Evolutionary conservation across 2,113 vertebrate genomes (phyloP).

Genomic region (Xiphias gladius): DNA sequence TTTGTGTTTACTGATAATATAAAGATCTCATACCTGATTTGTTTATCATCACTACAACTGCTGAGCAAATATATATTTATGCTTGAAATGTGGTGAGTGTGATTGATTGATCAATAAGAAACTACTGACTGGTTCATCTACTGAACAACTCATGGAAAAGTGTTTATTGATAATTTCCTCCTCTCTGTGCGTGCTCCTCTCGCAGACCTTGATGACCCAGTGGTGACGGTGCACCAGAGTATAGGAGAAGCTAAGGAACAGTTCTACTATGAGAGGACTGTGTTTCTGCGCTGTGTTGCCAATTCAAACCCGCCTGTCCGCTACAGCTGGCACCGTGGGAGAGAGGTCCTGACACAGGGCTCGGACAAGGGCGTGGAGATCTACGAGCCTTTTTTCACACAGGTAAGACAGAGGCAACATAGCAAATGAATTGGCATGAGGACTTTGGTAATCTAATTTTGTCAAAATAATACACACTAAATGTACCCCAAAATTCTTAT

Average conservation of each 20-base stretch:
- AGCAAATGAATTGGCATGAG: neutral
- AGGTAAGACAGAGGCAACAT: constrained; percentile 85
- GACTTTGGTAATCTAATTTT: too few species aligned
- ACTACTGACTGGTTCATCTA: neutral
- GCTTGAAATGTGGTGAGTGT: neutral
- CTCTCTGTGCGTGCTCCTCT: constrained; percentile 12
- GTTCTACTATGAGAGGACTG: constrained; percentile 97
- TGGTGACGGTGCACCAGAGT: constrained; percentile 98
- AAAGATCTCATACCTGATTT: constrained; percentile 9
- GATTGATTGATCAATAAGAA: neutral
- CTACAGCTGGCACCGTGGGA: constrained; percentile 96
- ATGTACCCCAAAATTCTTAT: too few species aligned
- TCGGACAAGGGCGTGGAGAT: constrained; percentile 99
- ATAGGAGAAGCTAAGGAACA: constrained; percentile 98
- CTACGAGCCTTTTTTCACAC: constrained; percentile 99
- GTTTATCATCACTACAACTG: neutral
- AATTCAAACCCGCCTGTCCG: constrained; percentile 97
- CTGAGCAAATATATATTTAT: neutral
- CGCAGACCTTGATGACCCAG: constrained; percentile 94
- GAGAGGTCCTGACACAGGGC: constrained; percentile 94
- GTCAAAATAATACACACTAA: too few species aligned
- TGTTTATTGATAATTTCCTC: constrained; percentile 13
- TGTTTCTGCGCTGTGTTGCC: constrained; percentile 96
- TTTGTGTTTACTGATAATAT: constrained; percentile 18
- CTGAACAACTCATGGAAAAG: neutral